phyloP scores from a whole-genome alignment of 2,888 invertebrate genomes.

The Pseudolycoriella hygida region DNA sequence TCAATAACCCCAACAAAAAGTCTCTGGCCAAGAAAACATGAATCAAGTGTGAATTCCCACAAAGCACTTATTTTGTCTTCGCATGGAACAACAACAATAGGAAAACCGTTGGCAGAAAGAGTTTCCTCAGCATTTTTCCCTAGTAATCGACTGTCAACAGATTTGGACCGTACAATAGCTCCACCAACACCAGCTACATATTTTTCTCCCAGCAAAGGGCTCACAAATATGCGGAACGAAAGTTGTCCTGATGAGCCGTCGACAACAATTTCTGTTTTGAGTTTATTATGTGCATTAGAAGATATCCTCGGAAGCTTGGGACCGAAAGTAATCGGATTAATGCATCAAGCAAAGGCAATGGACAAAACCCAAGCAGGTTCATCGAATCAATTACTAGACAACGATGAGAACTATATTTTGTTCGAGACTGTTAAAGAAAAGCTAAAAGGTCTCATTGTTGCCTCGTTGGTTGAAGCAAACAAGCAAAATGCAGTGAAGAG shows the following conservation, averaged over 20 bases:
- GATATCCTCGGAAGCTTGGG: slow-evolving; percentile 68
- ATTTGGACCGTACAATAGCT: slow-evolving; percentile 9
- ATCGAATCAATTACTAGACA: slow-evolving; percentile 52
- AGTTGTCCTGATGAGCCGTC: slow-evolving; percentile 32
- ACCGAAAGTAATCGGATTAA: slow-evolving; percentile 55
- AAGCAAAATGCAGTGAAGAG: slow-evolving; percentile 54
- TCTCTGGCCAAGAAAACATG: too few relatives aligned
- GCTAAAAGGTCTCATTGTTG: slow-evolving; percentile 57
- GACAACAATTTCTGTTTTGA: slow-evolving; percentile 46
- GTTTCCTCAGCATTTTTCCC: neutral
- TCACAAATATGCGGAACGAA: too few relatives aligned
- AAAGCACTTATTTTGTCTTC: too few relatives aligned
- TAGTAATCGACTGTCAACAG: neutral
- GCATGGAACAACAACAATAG: too few relatives aligned
- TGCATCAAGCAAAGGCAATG: slow-evolving; percentile 59
- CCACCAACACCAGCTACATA: too few relatives aligned
- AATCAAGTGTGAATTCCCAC: too few relatives aligned
- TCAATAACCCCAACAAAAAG: too few relatives aligned
- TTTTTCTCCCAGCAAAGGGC: too few relatives aligned
- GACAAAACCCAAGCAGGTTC: slow-evolving; percentile 58
- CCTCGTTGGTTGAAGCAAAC: slow-evolving; percentile 39
- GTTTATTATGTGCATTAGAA: slow-evolving; percentile 64
- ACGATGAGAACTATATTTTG: slow-evolving; percentile 54
- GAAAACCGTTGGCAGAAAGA: neutral
- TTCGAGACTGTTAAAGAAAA: slow-evolving; percentile 78